Evolutionary conservation across 2,113 vertebrate species (phyloP).

Genomic region (Isurus oxyrinchus): DNA sequence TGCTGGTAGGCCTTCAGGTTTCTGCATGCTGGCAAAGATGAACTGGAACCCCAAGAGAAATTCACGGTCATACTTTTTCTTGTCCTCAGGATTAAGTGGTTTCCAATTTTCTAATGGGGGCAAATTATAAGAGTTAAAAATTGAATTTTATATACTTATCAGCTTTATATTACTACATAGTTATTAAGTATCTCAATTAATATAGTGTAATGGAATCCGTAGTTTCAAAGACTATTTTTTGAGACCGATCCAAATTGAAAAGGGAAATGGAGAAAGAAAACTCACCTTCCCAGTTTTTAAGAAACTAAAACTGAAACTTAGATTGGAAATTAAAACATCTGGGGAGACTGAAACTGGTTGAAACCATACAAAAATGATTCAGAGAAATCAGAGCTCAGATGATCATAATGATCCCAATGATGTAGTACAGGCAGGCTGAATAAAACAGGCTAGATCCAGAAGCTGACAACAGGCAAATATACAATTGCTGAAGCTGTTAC

Average conservation of each 20-base stretch:
- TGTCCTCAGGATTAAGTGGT: slow-evolving; percentile 84
- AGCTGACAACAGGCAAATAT: too few species aligned
- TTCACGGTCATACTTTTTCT: slow-evolving; percentile 87
- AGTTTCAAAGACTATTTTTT: not conserved
- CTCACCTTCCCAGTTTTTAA: not conserved
- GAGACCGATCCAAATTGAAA: not conserved
- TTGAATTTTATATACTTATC: not conserved
- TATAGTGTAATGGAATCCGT: not conserved
- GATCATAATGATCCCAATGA: too few species aligned
- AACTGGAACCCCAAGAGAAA: slow-evolving; percentile 93
- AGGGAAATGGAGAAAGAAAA: not conserved
- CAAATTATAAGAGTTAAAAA: not conserved
- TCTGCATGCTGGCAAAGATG: slow-evolving; percentile 87
- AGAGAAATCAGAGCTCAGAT: too few species aligned
- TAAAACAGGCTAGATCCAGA: too few species aligned
- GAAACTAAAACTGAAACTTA: too few species aligned
- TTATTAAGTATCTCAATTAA: not conserved
- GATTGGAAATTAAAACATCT: too few species aligned
- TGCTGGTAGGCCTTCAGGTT: slow-evolving; percentile 86
- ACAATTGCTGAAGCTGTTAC: too few species aligned
- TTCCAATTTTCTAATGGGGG: slow-evolving; percentile 80
- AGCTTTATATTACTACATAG: not conserved
- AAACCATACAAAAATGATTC: too few species aligned
- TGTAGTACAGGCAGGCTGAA: too few species aligned
- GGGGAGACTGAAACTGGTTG: too few species aligned